Evolutionary conservation across 2,888 invertebrate species (phyloP), one percentile per base, ranked within the genome.

Genomic region (Malthinus flaveolus): DNA sequence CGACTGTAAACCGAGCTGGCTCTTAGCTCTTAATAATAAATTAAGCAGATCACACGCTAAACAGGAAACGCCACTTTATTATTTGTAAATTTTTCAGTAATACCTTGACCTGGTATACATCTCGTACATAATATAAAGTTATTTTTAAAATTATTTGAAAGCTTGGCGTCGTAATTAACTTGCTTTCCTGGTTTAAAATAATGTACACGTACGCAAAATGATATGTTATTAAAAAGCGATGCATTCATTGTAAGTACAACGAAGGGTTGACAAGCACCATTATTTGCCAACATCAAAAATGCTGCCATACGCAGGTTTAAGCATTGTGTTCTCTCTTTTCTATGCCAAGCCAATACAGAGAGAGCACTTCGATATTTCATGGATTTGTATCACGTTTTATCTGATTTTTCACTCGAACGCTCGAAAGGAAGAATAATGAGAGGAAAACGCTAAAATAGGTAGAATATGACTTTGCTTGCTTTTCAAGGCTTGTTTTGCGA

Each of bases 301-400:
- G 50, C 53, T 62, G 64, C 62, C 64, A 62, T 62, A 57, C 51
- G 60, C 64, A 64, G 58, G 53, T 44, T 50, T 44, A 23, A 49
- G 33, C 51, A 36, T 54, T 50, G 45, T 59, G 47, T 60, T 55
- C 58, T 49, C 44, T 23, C 23, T 54, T 55, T 54, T 51, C 48
- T 47, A 57, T 49, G 46, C 35, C 51, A 44, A 46, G 47, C 49
- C 44, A 42, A 46, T 49, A 35, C 35, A 45, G 42, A 58, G 51
- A 45, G 42, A 58, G 51, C 46, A 46, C 49, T 50, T 50, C 46
- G 56, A 61, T 65, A 61, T 66, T 65, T 64, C 62, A 55, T 49
- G 59, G 66, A 67, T 69, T 67, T 66, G 62, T 64, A 66, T 68
- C 68, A 66, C 66, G 66, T 66, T 67, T 64, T 66, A 68, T 69